Conservation (phyloP, 1,140 invertebrate genomes). For the Pomacea maculata region DNA sequence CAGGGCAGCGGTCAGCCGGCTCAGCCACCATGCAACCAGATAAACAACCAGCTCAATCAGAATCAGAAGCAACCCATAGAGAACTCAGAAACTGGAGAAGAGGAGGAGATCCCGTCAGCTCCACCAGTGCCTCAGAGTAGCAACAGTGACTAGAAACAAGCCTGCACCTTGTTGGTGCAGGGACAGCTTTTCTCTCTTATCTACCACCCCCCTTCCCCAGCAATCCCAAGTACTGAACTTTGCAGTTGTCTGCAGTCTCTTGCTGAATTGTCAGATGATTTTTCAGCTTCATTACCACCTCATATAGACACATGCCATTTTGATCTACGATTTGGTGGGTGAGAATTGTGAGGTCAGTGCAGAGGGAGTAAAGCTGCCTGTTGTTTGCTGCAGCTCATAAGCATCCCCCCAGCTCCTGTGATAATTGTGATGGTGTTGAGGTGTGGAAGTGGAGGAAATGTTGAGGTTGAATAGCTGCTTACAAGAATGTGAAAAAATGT, state of each 20-base stretch:
- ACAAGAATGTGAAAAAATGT: too few relatives aligned
- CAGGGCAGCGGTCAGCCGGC: conserved; percentile 40
- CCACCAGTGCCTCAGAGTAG: background rate
- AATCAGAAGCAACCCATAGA: conserved; percentile 30
- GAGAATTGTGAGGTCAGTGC: too few relatives aligned
- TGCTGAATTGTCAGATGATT: background rate
- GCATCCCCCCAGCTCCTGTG: too few relatives aligned
- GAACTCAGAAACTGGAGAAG: conserved; percentile 50
- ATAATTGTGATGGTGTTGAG: too few relatives aligned
- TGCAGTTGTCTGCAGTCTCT: background rate
- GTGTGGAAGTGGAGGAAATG: too few relatives aligned
- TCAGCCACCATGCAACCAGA: conserved; percentile 52
- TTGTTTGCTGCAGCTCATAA: too few relatives aligned
- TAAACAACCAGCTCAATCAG: conserved; percentile 53
- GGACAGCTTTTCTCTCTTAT: background rate
- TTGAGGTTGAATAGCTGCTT: too few relatives aligned
- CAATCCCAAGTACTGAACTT: background rate
- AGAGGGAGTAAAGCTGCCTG: too few relatives aligned
- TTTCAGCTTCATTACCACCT: too few relatives aligned
- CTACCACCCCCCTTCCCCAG: background rate
- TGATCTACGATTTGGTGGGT: too few relatives aligned
- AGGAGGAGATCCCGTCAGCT: conserved; percentile 29
- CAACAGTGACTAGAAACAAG: background rate
- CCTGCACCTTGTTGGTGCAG: background rate
- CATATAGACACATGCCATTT: too few relatives aligned